Conservation (phyloP, 2,888 invertebrate genomes). For the Tillus elongatus region DNA sequence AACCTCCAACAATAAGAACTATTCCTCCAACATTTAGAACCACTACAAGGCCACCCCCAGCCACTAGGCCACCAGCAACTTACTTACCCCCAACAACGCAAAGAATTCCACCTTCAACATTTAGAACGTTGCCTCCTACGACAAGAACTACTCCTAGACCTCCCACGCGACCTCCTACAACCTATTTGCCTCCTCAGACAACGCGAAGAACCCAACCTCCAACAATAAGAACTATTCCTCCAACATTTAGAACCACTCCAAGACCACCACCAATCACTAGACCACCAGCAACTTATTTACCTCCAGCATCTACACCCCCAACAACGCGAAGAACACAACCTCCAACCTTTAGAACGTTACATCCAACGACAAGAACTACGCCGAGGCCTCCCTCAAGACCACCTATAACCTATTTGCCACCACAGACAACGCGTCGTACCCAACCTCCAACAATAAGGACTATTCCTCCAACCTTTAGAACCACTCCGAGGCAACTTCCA, state of each 20-base stretch:
- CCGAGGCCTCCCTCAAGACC: not conserved
- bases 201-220: not conserved
- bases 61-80: not conserved
- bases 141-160: not conserved
- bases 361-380: not conserved
- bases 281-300: not conserved
- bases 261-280: not conserved
- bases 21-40: no score
- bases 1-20: no score
- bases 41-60: not conserved
- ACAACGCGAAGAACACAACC: not conserved
- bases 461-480: not conserved
- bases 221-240: constrained; percentile 1
- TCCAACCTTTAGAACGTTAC: not conserved
- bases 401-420: not conserved
- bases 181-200: no score
- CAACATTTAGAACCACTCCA: no score
- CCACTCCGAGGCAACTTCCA: not conserved
- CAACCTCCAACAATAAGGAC: not conserved
- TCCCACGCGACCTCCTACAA: constrained; percentile 3
- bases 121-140: constrained; percentile 1
- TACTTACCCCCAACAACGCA: not conserved
- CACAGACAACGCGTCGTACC: constrained; percentile 5
- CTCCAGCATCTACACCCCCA: not conserved
- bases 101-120: not conserved